Percentiles rank a stretch among this genome's conserved stretches.
Evolutionary conservation across 1,140 invertebrate genomes (phyloP).

Genomic region (Acromyrmex heyeri): DNA sequence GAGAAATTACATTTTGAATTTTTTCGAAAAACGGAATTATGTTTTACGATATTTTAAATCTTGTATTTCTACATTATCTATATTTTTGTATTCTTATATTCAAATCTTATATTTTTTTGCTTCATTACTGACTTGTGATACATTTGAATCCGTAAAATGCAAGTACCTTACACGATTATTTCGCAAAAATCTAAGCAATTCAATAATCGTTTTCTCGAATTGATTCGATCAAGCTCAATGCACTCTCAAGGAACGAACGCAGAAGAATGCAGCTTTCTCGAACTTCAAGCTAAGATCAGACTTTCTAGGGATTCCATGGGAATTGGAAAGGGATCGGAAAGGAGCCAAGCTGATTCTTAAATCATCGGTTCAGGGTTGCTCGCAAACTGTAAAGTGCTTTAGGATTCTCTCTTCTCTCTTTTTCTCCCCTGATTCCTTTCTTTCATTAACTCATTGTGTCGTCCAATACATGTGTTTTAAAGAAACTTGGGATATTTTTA

Average conservation of each 20-base stretch:
- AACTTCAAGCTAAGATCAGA: slow-evolving; percentile 11
- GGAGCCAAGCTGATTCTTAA: slow-evolving; percentile 42
- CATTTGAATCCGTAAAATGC: not conserved
- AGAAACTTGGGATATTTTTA: not conserved
- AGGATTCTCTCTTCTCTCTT: slow-evolving; percentile 12
- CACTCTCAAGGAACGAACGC: not conserved
- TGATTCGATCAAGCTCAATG: not conserved
- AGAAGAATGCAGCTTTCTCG: not conserved
- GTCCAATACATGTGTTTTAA: slow-evolving; percentile 11
- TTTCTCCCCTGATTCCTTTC: not conserved
- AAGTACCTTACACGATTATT: not conserved
- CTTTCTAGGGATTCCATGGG: slow-evolving; percentile 10
- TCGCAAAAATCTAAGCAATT: not conserved
- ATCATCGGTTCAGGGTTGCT: not conserved
- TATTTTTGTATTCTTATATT: no score
- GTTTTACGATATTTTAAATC: not conserved
- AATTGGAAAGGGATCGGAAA: slow-evolving; percentile 1
- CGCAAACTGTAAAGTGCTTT: not conserved
- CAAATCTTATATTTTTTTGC: not conserved
- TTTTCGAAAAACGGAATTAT: not conserved
- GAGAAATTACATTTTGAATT: not conserved
- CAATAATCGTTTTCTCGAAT: not conserved
- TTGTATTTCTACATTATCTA: not conserved
- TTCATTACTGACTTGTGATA: not conserved
- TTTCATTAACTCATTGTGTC: not conserved